A percentile compares a stretch with the other conserved stretches of the same genome.
Evolutionary conservation across 2,113 vertebrate genomes (phyloP).

Genomic region (Leucoraja erinaceus): DNA sequence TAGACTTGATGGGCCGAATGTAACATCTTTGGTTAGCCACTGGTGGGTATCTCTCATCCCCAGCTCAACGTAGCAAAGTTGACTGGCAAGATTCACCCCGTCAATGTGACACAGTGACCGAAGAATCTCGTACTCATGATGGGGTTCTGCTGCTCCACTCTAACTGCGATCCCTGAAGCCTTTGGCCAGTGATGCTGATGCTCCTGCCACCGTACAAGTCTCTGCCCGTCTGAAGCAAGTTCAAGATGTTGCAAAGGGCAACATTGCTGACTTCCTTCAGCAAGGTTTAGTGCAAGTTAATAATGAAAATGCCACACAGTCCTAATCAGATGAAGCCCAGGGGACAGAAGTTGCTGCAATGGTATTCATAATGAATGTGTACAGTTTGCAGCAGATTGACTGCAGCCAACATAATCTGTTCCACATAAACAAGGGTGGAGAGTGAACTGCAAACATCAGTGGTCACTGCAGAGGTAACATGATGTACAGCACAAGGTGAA

Average conservation of each 20-base stretch:
- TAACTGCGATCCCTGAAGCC: not conserved
- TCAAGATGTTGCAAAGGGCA: not conserved
- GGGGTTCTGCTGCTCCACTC: not conserved
- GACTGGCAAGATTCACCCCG: not conserved
- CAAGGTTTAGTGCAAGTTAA: not conserved
- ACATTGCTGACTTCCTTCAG: not conserved
- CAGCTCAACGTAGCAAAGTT: not conserved
- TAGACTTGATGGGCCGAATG: too few species aligned
- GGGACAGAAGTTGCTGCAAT: not conserved
- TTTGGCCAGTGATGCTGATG: not conserved
- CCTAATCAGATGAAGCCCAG: not conserved
- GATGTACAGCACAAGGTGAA: not conserved
- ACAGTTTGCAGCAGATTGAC: not conserved
- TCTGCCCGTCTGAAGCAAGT: not conserved
- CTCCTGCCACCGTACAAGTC: not conserved
- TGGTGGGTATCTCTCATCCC: not conserved
- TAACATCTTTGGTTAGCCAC: not conserved
- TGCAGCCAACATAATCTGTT: not conserved
- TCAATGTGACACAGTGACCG: not conserved
- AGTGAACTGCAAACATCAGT: not conserved
- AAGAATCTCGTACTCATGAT: not conserved
- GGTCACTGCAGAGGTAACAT: not conserved
- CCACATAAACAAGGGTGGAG: not conserved
- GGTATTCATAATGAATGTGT: not conserved
- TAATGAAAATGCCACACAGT: not conserved